A percentile compares a stretch with the other conserved stretches of the same genome.
Conservation (phyloP, 2,888 invertebrate species). For the Alitta virens region DNA sequence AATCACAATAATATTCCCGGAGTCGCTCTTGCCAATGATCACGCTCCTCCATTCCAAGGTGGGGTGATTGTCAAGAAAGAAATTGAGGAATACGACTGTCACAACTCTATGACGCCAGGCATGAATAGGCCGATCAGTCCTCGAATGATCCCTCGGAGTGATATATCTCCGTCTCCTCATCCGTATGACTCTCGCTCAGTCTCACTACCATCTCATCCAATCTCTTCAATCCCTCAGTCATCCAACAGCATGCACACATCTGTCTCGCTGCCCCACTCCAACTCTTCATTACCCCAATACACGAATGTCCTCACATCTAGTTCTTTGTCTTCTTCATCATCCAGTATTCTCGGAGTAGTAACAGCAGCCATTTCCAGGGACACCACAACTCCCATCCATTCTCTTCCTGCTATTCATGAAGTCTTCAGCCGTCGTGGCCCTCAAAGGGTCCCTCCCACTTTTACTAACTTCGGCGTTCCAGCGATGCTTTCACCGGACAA, state of each 20-base stretch:
- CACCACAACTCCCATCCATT: slow-evolving; percentile 1
- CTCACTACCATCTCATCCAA: slow-evolving; percentile 6
- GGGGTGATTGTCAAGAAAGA: slow-evolving; percentile 28
- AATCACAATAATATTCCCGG: slow-evolving; percentile 13
- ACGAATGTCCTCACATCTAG: neutral
- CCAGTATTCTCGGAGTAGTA: too few relatives aligned
- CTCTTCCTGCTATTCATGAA: slow-evolving; percentile 31
- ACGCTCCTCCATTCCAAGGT: slow-evolving; percentile 15
- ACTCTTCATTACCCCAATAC: neutral
- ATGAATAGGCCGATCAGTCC: too few relatives aligned
- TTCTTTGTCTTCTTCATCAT: neutral
- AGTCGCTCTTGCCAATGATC: slow-evolving; percentile 5
- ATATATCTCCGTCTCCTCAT: neutral
- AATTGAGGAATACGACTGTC: too few relatives aligned
- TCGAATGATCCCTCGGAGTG: too few relatives aligned
- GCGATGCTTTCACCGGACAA: slow-evolving; percentile 15
- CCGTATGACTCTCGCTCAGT: neutral
- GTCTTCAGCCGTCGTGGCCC: slow-evolving; percentile 27
- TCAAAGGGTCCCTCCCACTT: slow-evolving; percentile 24
- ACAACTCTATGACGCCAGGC: too few relatives aligned
- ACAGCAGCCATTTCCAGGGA: neutral
- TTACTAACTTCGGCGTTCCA: slow-evolving; percentile 26
- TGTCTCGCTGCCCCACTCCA: neutral
- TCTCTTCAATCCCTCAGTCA: slow-evolving; percentile 2
- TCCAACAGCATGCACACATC: neutral